Evolutionary conservation across 2,113 vertebrate species (phyloP), one percentile per base, ranked within the genome.

Genomic region (Oceanites oceanicus): DNA sequence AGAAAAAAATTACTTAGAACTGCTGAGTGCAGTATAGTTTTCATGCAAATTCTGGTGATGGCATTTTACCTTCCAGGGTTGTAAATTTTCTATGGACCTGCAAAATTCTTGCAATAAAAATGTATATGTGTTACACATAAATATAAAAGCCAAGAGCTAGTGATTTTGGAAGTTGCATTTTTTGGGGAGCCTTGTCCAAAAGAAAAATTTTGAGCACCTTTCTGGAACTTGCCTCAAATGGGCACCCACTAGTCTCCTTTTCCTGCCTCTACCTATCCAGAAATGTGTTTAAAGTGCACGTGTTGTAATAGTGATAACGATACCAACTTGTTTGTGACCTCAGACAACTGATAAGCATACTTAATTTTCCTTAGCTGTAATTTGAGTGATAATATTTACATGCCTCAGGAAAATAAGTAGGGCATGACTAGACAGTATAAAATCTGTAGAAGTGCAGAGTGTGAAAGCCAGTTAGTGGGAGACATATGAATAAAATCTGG

Each of bases 361-460:
- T 59, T 90, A 42, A 32, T 15, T 89, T 96, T 92, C 72, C 89
- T 88, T 55, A 78, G 47, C 17, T 80, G 6, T 92, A 91, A 92
- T 96, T 75, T 85, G 23, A 59, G 38, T 68, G 50, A 50, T 94
- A 85, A 76, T 87, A 42, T 88, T 86, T 66, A 65, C 30, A 50
- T 29, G 73, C 72, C 82, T 90, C 40, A 55, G 58, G 94, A 90
- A 91, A 96, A 87, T 61, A 86, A 87, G 52, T 40, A 72, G 45
- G 71, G 49, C 76, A 52, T 90, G 86, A 97, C 62, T 66, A 91
- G 92, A 91, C 80, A 81, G 58, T 45, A 53, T 53, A 84, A 91
- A 92, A 68, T 76, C 40, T 72, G 20, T 49, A 50, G 80, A 87
- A 85, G 20, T 56, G 27, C 15, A 50, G 44, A 84, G 7, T 55